These are phyloP conservation scores for Philypnodon macrostomus DNA, from an alignment of 2,797 vertebrate genomes.

Conservation along the genomic window DNA sequence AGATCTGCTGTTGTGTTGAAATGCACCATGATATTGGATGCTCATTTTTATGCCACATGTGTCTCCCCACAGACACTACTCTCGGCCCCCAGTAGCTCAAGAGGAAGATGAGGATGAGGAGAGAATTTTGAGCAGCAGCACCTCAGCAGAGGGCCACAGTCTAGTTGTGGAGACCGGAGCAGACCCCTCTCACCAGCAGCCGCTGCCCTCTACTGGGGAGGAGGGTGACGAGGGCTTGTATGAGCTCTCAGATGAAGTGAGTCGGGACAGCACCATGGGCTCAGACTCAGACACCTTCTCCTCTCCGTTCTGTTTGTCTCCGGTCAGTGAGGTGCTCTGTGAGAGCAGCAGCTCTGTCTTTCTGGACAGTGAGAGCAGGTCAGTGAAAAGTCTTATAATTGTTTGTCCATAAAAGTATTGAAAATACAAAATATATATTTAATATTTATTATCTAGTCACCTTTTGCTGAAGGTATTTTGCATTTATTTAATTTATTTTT, in stretches of 20 bases:
- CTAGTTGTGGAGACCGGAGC: conserved; percentile 39
- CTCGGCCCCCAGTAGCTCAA: conserved; percentile 66
- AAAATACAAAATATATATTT: no score
- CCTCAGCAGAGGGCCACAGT: conserved; percentile 56
- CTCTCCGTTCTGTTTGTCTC: conserved; percentile 94
- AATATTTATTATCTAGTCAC: no score
- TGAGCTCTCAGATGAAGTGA: conserved; percentile 91
- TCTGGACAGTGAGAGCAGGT: conserved; percentile 89
- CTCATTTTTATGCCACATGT: no score
- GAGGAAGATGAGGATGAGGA: conserved; percentile 78
- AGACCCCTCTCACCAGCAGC: conserved; percentile 56
- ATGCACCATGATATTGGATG: no score
- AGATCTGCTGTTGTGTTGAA: no score
- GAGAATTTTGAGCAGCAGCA: conserved; percentile 62
- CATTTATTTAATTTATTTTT: no score
- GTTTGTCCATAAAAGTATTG: no score
- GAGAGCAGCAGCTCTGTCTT: conserved; percentile 89
- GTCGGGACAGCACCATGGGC: conserved; percentile 94
- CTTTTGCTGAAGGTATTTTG: no score
- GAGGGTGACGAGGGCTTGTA: conserved; percentile 87
- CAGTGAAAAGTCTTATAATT: conserved; percentile 23
- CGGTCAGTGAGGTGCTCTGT: conserved; percentile 88
- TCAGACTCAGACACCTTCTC: conserved; percentile 96
- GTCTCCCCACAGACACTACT: conserved; percentile 53
- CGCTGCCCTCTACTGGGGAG: conserved; percentile 54